A percentile compares a stretch with the other conserved stretches of the same genome.
These are phyloP conservation scores for Tympanuchus pallidicinctus DNA, from an alignment of 2,113 vertebrate species.

Conservation along the genomic window DNA sequence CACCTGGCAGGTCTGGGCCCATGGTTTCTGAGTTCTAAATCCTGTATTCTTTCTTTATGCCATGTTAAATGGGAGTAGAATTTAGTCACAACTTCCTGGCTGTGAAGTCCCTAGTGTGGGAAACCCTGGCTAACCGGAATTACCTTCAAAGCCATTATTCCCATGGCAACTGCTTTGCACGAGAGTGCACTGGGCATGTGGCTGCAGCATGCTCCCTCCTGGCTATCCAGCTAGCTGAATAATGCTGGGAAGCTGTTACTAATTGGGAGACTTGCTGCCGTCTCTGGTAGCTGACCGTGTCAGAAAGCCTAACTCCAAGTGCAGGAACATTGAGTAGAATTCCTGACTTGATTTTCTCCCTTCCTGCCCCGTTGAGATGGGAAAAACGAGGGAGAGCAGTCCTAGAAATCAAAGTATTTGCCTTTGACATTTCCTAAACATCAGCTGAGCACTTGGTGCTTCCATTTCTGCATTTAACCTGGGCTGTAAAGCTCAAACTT, in stretches of 20 bases:
- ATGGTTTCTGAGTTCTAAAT: background rate
- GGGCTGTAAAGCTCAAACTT: background rate
- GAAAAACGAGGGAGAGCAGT: rapidly evolving
- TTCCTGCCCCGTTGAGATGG: background rate
- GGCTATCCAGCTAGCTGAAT: background rate
- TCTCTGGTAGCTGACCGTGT: rapidly evolving
- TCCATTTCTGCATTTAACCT: background rate
- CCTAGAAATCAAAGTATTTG: background rate
- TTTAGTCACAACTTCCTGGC: background rate
- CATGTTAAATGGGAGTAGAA: background rate
- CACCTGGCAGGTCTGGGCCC: background rate
- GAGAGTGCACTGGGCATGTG: background rate
- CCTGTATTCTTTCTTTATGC: background rate
- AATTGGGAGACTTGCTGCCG: background rate
- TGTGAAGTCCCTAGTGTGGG: background rate
- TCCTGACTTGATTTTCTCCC: background rate
- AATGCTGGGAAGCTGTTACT: background rate
- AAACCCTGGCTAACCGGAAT: slow-evolving; percentile 21
- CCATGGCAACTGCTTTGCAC: rapidly evolving
- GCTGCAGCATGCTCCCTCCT: background rate
- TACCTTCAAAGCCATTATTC: background rate
- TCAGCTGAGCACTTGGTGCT: background rate
- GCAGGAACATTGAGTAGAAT: background rate
- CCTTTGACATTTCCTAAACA: background rate
- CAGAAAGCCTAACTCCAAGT: background rate